Evolutionary conservation across 2,113 vertebrate species (phyloP), one percentile per base, ranked within the genome.

Genomic region (Protomyctophum bolini): DNA sequence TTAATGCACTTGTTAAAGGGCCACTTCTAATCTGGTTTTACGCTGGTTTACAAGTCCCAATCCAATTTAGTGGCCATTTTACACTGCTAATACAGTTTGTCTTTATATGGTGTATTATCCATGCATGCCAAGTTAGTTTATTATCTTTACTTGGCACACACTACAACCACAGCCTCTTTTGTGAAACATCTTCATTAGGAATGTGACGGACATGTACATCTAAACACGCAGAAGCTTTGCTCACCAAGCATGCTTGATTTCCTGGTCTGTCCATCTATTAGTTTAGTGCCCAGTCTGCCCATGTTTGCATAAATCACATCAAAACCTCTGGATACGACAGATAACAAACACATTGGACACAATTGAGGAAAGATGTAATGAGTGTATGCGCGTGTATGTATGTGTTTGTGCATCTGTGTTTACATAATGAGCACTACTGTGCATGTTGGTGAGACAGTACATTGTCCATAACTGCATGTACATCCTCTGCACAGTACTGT

Each of bases 1-100:
- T 88, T 90, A 86, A 80, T 80, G n/a, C 74, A 60, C 83, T 85
- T 82, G 70, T 85, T 73, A 82, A 80, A 84, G 72, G 76, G 80
- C 86, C 79, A 77, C 56, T 29, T 68, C 59, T 85, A 87, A 87
- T 85, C 81, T 58, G 33, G 62, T 64, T 85, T 81, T 80, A 79
- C 85, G 76, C 73, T 49, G 56, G 71, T 56, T 85, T 87, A 87
- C 84, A 75, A 82, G 28, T 68, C 55, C 66, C 83, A 89, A 89
- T 87, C 84, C 77, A 76, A 69, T 88, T 81, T 72, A 76, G 59
- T 58, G 63, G 72, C 68, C 72, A 74, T 70, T 72, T 78, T 72
- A 83, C 68, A 72, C 70, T 9, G 33, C 56, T 86, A 73, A 84
- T 74, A 57, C 76, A 68, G 57, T 85, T 87, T 83, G 79, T 86